A percentile compares a stretch with the other conserved stretches of the same genome.
phyloP scores from a whole-genome alignment of 2,888 invertebrate species.

The Thyatira batis region DNA sequence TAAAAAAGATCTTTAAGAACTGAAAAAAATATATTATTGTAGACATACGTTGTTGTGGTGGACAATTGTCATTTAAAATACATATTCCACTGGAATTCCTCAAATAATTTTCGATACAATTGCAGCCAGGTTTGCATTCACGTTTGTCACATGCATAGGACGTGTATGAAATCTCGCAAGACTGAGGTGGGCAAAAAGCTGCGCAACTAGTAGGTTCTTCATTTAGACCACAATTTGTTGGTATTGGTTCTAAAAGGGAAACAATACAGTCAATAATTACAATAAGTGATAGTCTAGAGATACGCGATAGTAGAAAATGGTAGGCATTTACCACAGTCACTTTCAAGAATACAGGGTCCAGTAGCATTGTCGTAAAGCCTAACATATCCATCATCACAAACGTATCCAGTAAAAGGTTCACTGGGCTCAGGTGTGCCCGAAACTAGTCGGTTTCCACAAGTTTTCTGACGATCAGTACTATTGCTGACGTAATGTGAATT shows the following conservation, averaged over 20 bases:
- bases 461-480: background rate
- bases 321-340: background rate
- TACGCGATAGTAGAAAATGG: no score
- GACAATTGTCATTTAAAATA: slow-evolving; percentile 38
- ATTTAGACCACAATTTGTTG: slow-evolving; percentile 32
- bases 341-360: background rate
- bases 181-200: slow-evolving; percentile 43
- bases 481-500: background rate
- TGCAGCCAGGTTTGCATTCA: slow-evolving; percentile 32
- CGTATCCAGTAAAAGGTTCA: background rate
- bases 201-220: slow-evolving; percentile 36
- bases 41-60: slow-evolving; percentile 8
- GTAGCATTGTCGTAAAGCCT: background rate
- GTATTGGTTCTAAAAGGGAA: background rate
- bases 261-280: background rate
- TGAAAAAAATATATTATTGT: background rate
- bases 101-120: slow-evolving; percentile 37
- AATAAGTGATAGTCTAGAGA: background rate
- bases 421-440: background rate
- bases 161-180: slow-evolving; percentile 40
- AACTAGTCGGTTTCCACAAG: slow-evolving; percentile 1
- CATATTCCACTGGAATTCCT: slow-evolving; percentile 40
- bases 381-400: background rate
- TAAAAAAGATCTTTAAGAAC: background rate
- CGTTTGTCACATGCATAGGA: slow-evolving; percentile 26